Evolutionary conservation across 2,797 vertebrate species (phyloP), one percentile per base, ranked within the genome.

Genomic region (Vireo griseus): DNA sequence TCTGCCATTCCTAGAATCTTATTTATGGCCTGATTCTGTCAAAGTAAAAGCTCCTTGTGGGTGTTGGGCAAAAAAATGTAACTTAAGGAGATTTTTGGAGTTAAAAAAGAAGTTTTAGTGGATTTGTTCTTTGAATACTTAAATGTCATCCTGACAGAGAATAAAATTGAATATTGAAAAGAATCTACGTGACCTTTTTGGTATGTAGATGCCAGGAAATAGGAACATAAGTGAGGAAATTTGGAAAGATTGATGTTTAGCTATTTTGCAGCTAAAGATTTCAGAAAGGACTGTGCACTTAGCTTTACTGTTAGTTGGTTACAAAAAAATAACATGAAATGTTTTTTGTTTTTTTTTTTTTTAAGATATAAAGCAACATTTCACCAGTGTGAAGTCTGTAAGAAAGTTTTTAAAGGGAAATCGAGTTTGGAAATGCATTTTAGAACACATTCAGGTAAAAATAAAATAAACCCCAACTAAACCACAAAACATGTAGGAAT

Each of bases 361-460:
- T 85, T 47, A 95, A 99, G 99, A 97, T 99, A 99, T 40, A 99
- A 99, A 98, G 98, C 99, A 54, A 99, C 99, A 10, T 98, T 99
- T 97, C 99, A 99, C 97, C 99, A 99, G 80, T 99, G 99, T 97
- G 99, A 99, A 92, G 99, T 99, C 90, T 99, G 99, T 97, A 99
- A 99, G 98, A 99, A 99, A 97, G 99, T 99, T 97, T 99, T 99
- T 96, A 99, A 99, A 97, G 99, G 99, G 83, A 99, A 99, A 97
- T 99, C 99, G 95, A 99, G 99, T 97, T 97, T 99, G 88, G 99
- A 99, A 98, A 99, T 99, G 98, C 99, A 99, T 98, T 99, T 99
- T 98, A 98, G 99, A 96, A 99, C 99, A 8, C 99, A 99, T 97
- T 99, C 99, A 96, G 99, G 99, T 99, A 98, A 98, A 95, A 94